Evolutionary conservation across 2,113 vertebrate genomes (phyloP).

Genomic region (Sphaerodactylus townsendi): DNA sequence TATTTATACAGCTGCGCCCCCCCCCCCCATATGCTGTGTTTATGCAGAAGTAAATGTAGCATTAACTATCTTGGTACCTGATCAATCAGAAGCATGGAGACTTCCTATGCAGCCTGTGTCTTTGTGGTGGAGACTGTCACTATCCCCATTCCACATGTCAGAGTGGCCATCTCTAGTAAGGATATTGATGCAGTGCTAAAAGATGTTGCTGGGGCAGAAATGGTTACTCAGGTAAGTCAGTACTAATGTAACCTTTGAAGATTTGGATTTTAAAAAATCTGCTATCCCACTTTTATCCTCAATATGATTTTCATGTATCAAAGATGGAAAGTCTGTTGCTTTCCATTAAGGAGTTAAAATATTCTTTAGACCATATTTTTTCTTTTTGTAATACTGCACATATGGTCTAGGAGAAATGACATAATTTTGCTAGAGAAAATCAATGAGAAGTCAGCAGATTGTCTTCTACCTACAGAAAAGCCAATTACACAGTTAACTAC

Average conservation of each 20-base stretch:
- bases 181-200: constrained; percentile 1
- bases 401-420: constrained; percentile 13
- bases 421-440: constrained; percentile 24
- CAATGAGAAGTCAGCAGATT: constrained; percentile 21
- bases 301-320: constrained; percentile 38
- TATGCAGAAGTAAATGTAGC: neutral
- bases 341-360: constrained; percentile 7
- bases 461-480: constrained; percentile 34
- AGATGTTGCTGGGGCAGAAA: neutral
- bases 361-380: neutral
- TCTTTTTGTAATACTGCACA: neutral
- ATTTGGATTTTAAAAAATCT: constrained; percentile 10
- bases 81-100: neutral
- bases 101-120: neutral
- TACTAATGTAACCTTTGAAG: constrained; percentile 22
- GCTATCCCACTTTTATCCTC: constrained; percentile 16
- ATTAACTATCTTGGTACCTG: neutral
- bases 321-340: neutral
- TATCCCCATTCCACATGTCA: neutral
- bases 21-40: neutral
- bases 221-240: neutral
- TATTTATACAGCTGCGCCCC: neutral
- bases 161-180: neutral
- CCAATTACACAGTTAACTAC: constrained; percentile 33
- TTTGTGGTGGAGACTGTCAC: neutral